Evolutionary conservation across 2,888 invertebrate genomes (phyloP), one percentile per base, ranked within the genome.

Genomic region (Clostera curtula): DNA sequence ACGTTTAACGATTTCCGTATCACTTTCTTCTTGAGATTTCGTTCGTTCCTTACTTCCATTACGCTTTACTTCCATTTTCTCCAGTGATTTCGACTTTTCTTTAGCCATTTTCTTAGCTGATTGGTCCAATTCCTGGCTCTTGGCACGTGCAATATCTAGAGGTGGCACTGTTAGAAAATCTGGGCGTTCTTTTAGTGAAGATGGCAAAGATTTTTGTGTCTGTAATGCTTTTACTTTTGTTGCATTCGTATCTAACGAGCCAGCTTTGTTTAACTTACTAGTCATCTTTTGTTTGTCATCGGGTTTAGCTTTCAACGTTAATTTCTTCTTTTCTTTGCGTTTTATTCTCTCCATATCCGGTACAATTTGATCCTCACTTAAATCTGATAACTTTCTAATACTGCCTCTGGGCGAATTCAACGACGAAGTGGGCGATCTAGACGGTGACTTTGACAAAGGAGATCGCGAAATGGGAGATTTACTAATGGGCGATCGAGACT

Each of bases 21-120:
- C 91, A 36, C 89, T 89, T 40, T 91, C 91, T 56, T 91, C 91
- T 61, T 89, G 90, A 1, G 90, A 90, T 56, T 89, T 90, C 3
- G 89, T 88, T 37, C 90, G 84, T 60, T 91, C 91, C 46, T 87
- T 88, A 49, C 88, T 88, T 34, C 70, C 53, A 8, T 73, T 70
- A 41, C 88, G 67, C 60, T 84, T 87, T 1, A 87, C 58, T 53
- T 89, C 88, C 68, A 88, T 80, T 63, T 86, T 88, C 51, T 91
- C 91, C 31, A 90, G 70, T 0, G 90, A 90, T 49, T 88, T 89
- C 0, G 90, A 89, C 39, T 89, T 89, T 58, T 90, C 90, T 56
- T 88, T 89, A 0, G 87, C 83, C 25, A 84, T 74, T 13, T 70
- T 72, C 66, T 70, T 84, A 24, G 77, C 69, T 6, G 61, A 61